phyloP scores from a whole-genome alignment of 2,797 vertebrate species.

The Pogonophryne albipinna region DNA sequence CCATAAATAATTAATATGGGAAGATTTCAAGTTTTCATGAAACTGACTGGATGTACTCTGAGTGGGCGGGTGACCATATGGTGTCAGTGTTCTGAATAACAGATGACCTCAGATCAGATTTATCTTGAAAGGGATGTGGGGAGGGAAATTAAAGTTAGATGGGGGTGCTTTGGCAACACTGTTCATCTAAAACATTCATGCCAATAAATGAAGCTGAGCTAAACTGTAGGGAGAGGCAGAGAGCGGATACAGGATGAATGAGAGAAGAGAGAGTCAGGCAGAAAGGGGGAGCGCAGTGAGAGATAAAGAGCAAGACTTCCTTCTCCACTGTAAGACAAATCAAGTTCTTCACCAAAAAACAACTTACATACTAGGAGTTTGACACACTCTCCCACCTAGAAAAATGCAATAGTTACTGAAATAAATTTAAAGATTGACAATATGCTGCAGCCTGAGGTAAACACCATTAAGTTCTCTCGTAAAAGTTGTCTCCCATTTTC shows the following conservation, averaged over 20 bases:
- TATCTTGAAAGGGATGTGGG: conserved; percentile 64
- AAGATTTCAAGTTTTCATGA: conserved; percentile 80
- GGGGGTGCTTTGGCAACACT: conserved; percentile 65
- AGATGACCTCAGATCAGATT: conserved; percentile 82
- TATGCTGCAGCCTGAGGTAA: conserved; percentile 25
- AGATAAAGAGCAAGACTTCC: conserved; percentile 16
- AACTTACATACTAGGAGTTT: conserved; percentile 15
- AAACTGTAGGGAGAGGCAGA: conserved; percentile 38
- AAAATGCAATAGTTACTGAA: conserved; percentile 23
- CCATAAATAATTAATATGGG: conserved; percentile 77
- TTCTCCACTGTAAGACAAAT: conserved; percentile 3
- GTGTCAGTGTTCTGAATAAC: conserved; percentile 81
- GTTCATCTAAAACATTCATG: conserved; percentile 69
- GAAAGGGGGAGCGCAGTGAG: background rate
- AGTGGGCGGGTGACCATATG: conserved; percentile 80
- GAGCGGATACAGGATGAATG: conserved; percentile 11
- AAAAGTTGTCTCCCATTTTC: too few species aligned
- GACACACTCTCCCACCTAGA: conserved; percentile 21
- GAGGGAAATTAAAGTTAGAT: conserved; percentile 56
- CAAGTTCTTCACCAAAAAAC: conserved; percentile 32
- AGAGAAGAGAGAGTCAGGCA: conserved; percentile 11
- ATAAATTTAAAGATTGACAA: conserved; percentile 22
- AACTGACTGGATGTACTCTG: conserved; percentile 65
- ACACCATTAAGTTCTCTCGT: background rate
- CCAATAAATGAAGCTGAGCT: conserved; percentile 68